Evolutionary conservation across 2,888 invertebrate species (phyloP).

Genomic region (Rotaria sp.): DNA sequence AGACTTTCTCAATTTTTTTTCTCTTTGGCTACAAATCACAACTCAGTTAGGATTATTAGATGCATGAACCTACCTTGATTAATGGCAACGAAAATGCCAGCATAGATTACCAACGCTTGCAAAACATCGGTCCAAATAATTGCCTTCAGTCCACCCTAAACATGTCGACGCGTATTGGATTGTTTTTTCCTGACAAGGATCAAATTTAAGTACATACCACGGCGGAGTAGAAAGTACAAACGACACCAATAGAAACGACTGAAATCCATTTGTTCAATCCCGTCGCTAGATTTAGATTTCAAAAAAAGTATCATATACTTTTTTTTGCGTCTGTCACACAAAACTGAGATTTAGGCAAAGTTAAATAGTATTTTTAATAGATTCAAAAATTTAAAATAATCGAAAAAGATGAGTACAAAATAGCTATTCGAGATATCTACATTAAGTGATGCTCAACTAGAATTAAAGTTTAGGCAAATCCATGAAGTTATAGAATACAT

Average conservation of each 20-base stretch:
- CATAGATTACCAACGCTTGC: slow-evolving; percentile 55
- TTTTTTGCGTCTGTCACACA: no score
- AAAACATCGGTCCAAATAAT: slow-evolving; percentile 57
- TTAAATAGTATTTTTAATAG: no score
- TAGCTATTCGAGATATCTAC: no score
- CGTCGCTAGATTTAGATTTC: slow-evolving; percentile 46
- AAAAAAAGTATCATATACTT: neutral
- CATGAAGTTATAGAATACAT: no score
- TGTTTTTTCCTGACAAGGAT: slow-evolving; percentile 62
- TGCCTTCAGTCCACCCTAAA: slow-evolving; percentile 57
- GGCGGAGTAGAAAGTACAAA: slow-evolving; percentile 56
- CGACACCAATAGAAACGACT: slow-evolving; percentile 50
- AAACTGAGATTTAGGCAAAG: no score
- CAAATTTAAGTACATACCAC: slow-evolving; percentile 47
- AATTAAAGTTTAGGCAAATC: no score
- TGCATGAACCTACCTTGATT: slow-evolving; percentile 46
- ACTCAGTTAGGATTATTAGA: no score
- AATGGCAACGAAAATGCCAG: slow-evolving; percentile 52
- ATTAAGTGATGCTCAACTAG: no score
- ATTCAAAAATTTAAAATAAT: no score
- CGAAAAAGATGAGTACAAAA: no score
- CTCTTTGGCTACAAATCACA: no score
- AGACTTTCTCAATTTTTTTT: no score
- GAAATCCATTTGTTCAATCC: slow-evolving; percentile 49
- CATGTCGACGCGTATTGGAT: slow-evolving; percentile 65